Evolutionary conservation across 2,113 vertebrate species (phyloP).

Genomic region (Dendrocopos noguchii): DNA sequence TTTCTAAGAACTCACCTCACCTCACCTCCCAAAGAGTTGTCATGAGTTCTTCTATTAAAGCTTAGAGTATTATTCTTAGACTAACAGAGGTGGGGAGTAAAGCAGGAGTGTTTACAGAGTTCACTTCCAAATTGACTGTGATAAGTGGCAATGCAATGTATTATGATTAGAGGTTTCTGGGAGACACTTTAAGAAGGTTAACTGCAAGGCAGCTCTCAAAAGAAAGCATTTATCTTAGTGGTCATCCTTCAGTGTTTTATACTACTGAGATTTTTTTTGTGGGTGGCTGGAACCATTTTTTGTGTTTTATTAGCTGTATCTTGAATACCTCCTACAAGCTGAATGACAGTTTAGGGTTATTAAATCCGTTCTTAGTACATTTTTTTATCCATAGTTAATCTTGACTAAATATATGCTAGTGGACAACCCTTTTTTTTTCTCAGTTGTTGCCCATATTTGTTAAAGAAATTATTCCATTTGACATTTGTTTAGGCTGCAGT

Average conservation of each 20-base stretch:
- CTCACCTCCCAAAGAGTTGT: slow-evolving; percentile 54
- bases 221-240: slow-evolving; percentile 76
- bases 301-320: slow-evolving; percentile 80
- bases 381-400: slow-evolving; percentile 78
- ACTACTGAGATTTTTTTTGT: slow-evolving; percentile 62
- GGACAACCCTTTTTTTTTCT: slow-evolving; percentile 60
- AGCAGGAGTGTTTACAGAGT: slow-evolving; percentile 77
- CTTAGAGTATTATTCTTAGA: slow-evolving; percentile 67
- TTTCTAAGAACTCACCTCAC: slow-evolving; percentile 6
- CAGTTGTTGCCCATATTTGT: slow-evolving; percentile 85
- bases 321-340: slow-evolving; percentile 78
- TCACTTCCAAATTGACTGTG: slow-evolving; percentile 76
- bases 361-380: slow-evolving; percentile 73
- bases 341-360: slow-evolving; percentile 81
- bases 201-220: slow-evolving; percentile 67
- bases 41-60: slow-evolving; percentile 49
- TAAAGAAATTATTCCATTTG: slow-evolving; percentile 79
- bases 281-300: slow-evolving; percentile 72
- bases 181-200: slow-evolving; percentile 70
- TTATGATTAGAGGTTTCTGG: slow-evolving; percentile 66
- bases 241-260: slow-evolving; percentile 68
- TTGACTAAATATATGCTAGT: slow-evolving; percentile 75
- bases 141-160: slow-evolving; percentile 70
- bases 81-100: slow-evolving; percentile 70
- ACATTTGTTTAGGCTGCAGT: slow-evolving; percentile 81